Evolutionary conservation across 2,797 vertebrate genomes (phyloP).

Genomic region (Mus spretus): DNA sequence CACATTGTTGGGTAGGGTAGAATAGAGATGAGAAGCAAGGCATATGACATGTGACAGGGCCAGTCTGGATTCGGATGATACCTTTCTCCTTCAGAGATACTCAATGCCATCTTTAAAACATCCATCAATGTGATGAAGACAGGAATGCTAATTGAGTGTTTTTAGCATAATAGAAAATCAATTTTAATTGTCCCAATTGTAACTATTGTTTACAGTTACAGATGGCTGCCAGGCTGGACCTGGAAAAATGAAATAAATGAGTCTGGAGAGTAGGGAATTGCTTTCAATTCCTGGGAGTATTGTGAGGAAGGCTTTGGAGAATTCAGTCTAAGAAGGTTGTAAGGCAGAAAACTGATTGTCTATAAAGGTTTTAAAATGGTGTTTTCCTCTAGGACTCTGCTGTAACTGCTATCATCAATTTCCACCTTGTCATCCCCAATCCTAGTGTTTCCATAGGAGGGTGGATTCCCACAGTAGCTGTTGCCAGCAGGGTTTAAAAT

Average conservation of each 20-base stretch:
- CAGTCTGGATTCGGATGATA: too few relatives aligned
- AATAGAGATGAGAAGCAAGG: background rate
- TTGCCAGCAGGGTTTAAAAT: background rate
- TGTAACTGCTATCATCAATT: background rate
- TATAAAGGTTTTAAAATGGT: conserved; percentile 27
- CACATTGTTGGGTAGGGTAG: background rate
- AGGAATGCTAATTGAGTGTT: conserved; percentile 79
- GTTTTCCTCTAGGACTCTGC: conserved; percentile 46
- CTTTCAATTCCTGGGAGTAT: conserved; percentile 58
- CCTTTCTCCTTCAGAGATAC: background rate
- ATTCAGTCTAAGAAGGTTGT: conserved; percentile 51
- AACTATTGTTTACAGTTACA: conserved; percentile 83
- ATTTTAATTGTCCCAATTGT: conserved; percentile 82
- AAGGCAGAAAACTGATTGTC: conserved; percentile 67
- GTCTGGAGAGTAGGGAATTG: conserved; percentile 72
- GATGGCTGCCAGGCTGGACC: conserved; percentile 77
- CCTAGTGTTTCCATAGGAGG: background rate
- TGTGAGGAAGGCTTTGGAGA: conserved; percentile 39
- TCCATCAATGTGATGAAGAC: conserved; percentile 49
- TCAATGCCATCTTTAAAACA: conserved; percentile 30
- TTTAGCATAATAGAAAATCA: conserved; percentile 83
- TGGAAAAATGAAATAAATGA: conserved; percentile 78
- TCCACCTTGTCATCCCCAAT: background rate
- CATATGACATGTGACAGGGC: rapidly evolving
- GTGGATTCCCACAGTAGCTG: too few relatives aligned